phyloP scores from a whole-genome alignment of 2,797 vertebrate species.

The Cephalopachus bancanus region DNA sequence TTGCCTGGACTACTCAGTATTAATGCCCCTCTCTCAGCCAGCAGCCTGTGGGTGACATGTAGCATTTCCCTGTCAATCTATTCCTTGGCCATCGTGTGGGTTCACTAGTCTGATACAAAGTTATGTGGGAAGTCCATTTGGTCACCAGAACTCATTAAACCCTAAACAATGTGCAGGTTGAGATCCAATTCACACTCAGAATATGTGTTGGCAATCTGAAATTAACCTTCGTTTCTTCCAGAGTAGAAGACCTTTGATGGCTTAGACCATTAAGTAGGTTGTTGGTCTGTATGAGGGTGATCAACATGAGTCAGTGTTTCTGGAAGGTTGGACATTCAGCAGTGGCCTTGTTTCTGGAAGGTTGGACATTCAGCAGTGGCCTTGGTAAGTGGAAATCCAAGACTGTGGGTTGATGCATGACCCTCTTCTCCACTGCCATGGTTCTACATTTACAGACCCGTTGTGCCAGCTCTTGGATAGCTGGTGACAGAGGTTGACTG shows the following conservation, averaged over 20 bases:
- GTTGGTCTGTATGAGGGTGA: neutral
- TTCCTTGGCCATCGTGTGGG: neutral
- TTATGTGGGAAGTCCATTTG: neutral
- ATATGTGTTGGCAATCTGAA: slow-evolving; percentile 9
- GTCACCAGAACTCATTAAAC: neutral
- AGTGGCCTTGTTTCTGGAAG: neutral
- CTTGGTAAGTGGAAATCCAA: neutral
- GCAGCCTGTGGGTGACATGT: neutral
- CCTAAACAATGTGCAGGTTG: neutral
- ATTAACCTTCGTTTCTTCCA: slow-evolving; percentile 21
- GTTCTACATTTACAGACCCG: neutral
- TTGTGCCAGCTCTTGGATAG: neutral
- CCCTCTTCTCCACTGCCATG: neutral
- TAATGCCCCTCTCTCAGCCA: neutral
- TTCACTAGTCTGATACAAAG: neutral
- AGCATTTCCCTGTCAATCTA: neutral
- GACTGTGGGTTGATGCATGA: neutral
- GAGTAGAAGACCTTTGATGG: neutral
- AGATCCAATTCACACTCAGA: neutral
- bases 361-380: neutral
- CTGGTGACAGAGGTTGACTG: neutral
- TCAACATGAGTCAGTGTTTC: neutral
- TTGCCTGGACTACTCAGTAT: neutral
- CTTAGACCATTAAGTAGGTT: neutral
- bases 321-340: neutral